phyloP scores from a whole-genome alignment of 2,113 vertebrate species.

The Syrmaticus mikado region DNA sequence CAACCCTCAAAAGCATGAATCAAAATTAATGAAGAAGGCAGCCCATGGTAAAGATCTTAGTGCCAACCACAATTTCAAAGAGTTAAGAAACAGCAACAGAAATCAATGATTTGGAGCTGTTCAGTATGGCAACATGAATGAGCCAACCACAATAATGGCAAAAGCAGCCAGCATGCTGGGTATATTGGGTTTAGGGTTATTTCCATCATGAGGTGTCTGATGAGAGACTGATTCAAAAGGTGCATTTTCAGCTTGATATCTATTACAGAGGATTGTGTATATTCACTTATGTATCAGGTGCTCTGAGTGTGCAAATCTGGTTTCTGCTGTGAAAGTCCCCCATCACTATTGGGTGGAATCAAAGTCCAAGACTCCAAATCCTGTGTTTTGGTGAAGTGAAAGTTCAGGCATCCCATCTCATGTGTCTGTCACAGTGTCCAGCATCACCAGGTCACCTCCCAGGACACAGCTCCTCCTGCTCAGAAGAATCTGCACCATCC shows the following conservation, averaged over 20 bases:
- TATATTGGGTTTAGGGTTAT: not conserved
- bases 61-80: not conserved
- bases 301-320: not conserved
- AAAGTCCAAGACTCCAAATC: not conserved
- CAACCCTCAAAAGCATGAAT: not conserved
- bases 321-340: not conserved
- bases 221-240: not conserved
- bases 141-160: not conserved
- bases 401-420: rapidly evolving
- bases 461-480: not conserved
- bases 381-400: not conserved
- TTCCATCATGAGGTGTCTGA: not conserved
- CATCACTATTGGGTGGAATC: not conserved
- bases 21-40: not conserved
- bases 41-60: not conserved
- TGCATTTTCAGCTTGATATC: not conserved
- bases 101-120: not conserved
- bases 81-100: not conserved
- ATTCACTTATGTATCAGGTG: not conserved
- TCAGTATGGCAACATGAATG: not conserved
- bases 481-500: not conserved
- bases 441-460: not conserved
- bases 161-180: not conserved
- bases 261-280: not conserved
- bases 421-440: not conserved